Conservation (phyloP, 2,888 invertebrate genomes). For the Melinaea menophilus region DNA sequence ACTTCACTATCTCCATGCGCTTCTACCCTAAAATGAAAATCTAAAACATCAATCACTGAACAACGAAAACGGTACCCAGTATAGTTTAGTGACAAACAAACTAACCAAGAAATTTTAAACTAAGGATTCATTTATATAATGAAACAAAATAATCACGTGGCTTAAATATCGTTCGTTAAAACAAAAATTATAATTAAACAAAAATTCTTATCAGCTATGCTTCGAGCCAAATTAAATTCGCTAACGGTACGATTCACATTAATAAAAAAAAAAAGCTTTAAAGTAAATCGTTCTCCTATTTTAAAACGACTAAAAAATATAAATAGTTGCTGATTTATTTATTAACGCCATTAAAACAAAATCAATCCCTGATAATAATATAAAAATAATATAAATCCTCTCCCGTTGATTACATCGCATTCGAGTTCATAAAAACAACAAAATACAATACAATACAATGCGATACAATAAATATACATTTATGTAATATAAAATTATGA, state of each 20-base stretch:
- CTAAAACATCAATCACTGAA: slow-evolving; percentile 55
- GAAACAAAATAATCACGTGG: slow-evolving; percentile 1
- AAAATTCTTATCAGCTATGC: slow-evolving; percentile 14
- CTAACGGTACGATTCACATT: slow-evolving; percentile 3
- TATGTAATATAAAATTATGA: slow-evolving; percentile 48
- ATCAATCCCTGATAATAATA: slow-evolving; percentile 53
- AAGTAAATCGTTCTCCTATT: slow-evolving; percentile 19
- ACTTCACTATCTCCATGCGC: slow-evolving; percentile 53
- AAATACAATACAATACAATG: slow-evolving; percentile 29
- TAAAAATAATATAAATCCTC: slow-evolving; percentile 45
- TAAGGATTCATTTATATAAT: slow-evolving; percentile 3
- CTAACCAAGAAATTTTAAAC: slow-evolving; percentile 13
- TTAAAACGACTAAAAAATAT: slow-evolving; percentile 25
- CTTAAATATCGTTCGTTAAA: background rate
- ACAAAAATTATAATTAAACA: slow-evolving; percentile 16
- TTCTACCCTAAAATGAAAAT: slow-evolving; percentile 54
- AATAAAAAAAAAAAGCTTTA: slow-evolving; percentile 19
- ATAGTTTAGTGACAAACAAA: slow-evolving; percentile 12
- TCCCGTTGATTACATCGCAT: slow-evolving; percentile 53
- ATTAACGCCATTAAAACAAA: slow-evolving; percentile 55
- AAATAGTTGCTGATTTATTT: slow-evolving; percentile 52
- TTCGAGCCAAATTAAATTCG: slow-evolving; percentile 9
- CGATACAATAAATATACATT: slow-evolving; percentile 41
- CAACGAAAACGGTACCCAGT: slow-evolving; percentile 40
- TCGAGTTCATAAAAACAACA: slow-evolving; percentile 50